phyloP scores from a whole-genome alignment of 1,140 invertebrate genomes.

The Nilaparvata lugens region DNA sequence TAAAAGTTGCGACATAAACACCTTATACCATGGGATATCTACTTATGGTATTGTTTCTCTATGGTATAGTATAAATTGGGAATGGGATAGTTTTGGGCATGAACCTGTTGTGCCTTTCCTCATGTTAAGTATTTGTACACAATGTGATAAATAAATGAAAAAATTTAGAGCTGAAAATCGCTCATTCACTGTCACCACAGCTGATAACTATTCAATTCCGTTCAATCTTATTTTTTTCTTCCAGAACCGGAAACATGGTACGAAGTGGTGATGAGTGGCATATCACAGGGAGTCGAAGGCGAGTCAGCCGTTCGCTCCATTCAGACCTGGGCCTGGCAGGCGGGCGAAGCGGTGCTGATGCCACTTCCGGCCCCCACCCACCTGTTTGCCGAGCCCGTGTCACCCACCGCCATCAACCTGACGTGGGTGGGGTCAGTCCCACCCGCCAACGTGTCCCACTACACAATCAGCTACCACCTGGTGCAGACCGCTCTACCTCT shows the following conservation, averaged over 20 bases:
- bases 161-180: too few relatives aligned
- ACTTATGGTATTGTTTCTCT: too few relatives aligned
- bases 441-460: conserved; percentile 32
- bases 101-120: too few relatives aligned
- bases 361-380: conserved; percentile 32
- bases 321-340: conserved; percentile 21
- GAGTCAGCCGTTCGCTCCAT: conserved; percentile 27
- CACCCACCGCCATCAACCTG: conserved; percentile 39
- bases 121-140: too few relatives aligned
- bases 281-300: conserved; percentile 27
- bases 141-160: too few relatives aligned
- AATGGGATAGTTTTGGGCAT: too few relatives aligned
- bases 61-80: too few relatives aligned
- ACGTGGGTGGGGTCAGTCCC: conserved; percentile 36
- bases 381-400: conserved; percentile 41
- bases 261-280: conserved; percentile 33
- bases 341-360: background rate
- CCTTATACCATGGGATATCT: too few relatives aligned
- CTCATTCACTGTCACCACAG: too few relatives aligned
- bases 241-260: conserved; percentile 36
- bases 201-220: too few relatives aligned
- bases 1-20: too few relatives aligned
- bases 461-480: conserved; percentile 41
- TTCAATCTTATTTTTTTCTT: conserved; percentile 13
- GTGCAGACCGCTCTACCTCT: conserved; percentile 29